Evolutionary conservation across 2,113 vertebrate species (phyloP), one percentile per base, ranked within the genome.

Genomic region (Saguinus midas): DNA sequence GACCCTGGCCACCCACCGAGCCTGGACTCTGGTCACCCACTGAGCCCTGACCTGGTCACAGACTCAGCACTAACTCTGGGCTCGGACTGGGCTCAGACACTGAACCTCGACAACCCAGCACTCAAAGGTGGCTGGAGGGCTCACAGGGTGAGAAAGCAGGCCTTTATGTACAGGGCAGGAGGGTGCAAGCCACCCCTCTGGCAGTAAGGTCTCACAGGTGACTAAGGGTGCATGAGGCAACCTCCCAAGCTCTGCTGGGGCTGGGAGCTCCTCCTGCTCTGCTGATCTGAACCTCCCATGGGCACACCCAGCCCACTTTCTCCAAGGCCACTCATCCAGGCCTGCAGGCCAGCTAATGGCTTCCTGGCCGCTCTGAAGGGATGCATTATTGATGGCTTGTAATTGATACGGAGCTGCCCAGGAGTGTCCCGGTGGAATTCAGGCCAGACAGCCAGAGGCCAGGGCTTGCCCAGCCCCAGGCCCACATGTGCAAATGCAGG

Each of bases 311-410:
- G 78, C 66, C 68, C 6, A 16, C 89, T 76, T 92, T 92, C 75
- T 96, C 73, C 91, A 83, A 93, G 91, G 89, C 96, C 27, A 66
- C 45, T 84, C 55, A 10, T 79, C 61, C 35, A 40, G 91, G 61
- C 83, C 1, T 14, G n/a, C 32, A 55, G 35, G 73, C 43, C 64
- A 70, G 93, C 78, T 87, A 96, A 97, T 66, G 90, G 84, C 90
- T 93, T 97, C 70, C 86, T 52, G 95, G 95, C 95, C 75, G 86
- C 90, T 97, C 84, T 70, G 89, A 64, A 52, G 7, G 8, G 57
- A 76, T 92, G 73, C 89, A 96, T 97, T 94, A 96, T 93, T 97
- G 84, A 97, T 97, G 95, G 87, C 82, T 85, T 95, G 95, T 45
- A 96, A 98, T 78, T 93, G 78, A 95, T 83, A 87, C 2, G 45